Conservation (phyloP, 2,113 vertebrate species). For the Tenrec ecaudatus region DNA sequence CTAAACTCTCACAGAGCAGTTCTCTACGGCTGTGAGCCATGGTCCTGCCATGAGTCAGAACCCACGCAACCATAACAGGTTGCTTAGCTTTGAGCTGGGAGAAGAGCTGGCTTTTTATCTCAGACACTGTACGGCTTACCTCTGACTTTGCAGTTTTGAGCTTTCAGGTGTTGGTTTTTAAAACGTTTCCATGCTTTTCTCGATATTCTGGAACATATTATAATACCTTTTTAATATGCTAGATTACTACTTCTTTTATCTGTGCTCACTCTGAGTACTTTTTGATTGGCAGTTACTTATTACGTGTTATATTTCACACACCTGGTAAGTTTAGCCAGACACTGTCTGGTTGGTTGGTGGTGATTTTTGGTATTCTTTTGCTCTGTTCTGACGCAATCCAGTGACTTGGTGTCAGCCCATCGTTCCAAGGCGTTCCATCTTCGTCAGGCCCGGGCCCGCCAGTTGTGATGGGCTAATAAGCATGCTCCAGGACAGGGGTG, state of each 20-base stretch:
- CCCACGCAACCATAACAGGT: not conserved
- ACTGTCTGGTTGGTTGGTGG: not conserved
- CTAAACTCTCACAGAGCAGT: not conserved
- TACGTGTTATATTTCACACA: not conserved
- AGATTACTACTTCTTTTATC: not conserved
- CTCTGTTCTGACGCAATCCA: not conserved
- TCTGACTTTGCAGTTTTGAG: not conserved
- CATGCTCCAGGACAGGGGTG: too few relatives aligned
- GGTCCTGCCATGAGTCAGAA: not conserved
- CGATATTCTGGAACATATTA: not conserved
- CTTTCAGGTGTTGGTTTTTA: not conserved
- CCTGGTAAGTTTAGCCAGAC: conserved; percentile 16
- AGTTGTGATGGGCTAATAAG: too few relatives aligned
- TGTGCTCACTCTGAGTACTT: not conserved
- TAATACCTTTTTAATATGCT: not conserved
- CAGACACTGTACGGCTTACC: not conserved
- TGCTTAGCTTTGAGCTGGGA: not conserved
- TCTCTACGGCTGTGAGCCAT: not conserved
- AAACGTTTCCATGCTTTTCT: not conserved
- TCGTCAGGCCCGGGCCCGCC: too few relatives aligned
- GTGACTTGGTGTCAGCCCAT: not conserved
- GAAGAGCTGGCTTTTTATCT: conserved; percentile 6
- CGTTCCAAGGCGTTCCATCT: too few relatives aligned
- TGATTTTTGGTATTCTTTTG: conserved; percentile 3
- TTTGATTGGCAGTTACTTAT: not conserved